A percentile compares a stretch with the other conserved stretches of the same genome.
phyloP scores from a whole-genome alignment of 2,113 vertebrate species.

The Numida meleagris region DNA sequence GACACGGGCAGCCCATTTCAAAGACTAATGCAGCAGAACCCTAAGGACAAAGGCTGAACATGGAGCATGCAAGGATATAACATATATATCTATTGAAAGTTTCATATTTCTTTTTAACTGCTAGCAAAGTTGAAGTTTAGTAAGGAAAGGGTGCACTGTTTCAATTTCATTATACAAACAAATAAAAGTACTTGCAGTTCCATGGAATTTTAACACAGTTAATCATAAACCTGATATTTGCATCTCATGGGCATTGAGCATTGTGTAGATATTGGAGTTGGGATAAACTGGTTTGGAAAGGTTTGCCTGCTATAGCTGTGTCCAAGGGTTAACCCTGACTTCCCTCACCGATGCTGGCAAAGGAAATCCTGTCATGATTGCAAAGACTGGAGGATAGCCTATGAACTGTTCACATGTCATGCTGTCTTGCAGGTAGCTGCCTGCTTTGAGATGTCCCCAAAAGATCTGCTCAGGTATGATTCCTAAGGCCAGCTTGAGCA shows the following conservation, averaged over 20 bases:
- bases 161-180: constrained; percentile 45
- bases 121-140: background rate
- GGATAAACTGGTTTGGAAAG: constrained; percentile 59
- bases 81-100: background rate
- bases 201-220: constrained; percentile 70
- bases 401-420: background rate
- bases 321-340: constrained; percentile 45
- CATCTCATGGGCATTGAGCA: constrained; percentile 37
- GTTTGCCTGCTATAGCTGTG: constrained; percentile 20
- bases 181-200: constrained; percentile 56
- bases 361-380: background rate
- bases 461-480: background rate
- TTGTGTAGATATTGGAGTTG: constrained; percentile 51
- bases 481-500: background rate
- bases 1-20: background rate
- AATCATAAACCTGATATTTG: constrained; percentile 74
- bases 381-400: background rate
- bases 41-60: background rate
- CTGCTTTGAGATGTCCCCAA: constrained; percentile 33
- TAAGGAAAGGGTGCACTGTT: constrained; percentile 37
- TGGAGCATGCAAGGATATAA: background rate
- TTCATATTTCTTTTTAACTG: background rate
- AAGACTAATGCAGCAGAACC: background rate
- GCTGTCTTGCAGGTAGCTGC: background rate
- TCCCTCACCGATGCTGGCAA: background rate